A percentile compares a stretch with the other conserved stretches of the same genome.
Conservation (phyloP, 1,140 invertebrate genomes). For the Drosophila truncata region DNA sequence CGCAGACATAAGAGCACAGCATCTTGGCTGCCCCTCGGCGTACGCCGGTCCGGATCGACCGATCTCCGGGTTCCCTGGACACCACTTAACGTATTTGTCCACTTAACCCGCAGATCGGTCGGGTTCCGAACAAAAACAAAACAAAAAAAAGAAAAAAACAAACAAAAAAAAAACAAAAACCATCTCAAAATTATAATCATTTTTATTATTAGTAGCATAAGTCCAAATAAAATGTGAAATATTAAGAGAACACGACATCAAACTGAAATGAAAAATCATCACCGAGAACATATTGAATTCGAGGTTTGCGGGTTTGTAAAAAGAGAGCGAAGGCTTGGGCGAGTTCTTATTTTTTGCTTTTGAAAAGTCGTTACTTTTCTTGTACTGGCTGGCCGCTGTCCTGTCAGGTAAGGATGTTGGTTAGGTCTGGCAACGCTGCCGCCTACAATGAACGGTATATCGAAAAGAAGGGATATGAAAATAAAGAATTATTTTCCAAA, state of each 20-base stretch:
- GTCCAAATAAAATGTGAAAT: constrained; percentile 80
- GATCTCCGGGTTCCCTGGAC: constrained; percentile 18
- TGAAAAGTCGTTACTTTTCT: not conserved
- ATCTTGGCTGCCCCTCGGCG: constrained; percentile 50
- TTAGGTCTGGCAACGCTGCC: constrained; percentile 1
- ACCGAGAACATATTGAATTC: constrained; percentile 7
- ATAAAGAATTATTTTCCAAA: too few relatives aligned
- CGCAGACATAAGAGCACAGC: constrained; percentile 30
- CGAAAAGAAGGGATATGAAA: not conserved
- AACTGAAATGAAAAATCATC: constrained; percentile 19
- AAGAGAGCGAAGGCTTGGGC: not conserved
- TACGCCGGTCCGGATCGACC: constrained; percentile 5
- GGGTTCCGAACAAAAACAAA: constrained; percentile 15
- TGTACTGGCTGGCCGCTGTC: not conserved
- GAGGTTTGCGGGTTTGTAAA: not conserved
- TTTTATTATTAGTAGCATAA: constrained; percentile 77
- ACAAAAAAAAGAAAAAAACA: constrained; percentile 2
- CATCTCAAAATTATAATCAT: constrained; percentile 83
- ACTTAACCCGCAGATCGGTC: constrained; percentile 22
- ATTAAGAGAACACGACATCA: constrained; percentile 69
- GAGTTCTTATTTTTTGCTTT: not conserved
- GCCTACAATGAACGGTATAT: not conserved
- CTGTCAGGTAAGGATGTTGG: constrained; percentile 2
- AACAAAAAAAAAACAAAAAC: constrained; percentile 25
- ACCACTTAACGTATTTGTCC: not conserved